Base-by-base conservation (phyloP, 2,888 invertebrate species). In the Crossocerus cetratus region DNA sequence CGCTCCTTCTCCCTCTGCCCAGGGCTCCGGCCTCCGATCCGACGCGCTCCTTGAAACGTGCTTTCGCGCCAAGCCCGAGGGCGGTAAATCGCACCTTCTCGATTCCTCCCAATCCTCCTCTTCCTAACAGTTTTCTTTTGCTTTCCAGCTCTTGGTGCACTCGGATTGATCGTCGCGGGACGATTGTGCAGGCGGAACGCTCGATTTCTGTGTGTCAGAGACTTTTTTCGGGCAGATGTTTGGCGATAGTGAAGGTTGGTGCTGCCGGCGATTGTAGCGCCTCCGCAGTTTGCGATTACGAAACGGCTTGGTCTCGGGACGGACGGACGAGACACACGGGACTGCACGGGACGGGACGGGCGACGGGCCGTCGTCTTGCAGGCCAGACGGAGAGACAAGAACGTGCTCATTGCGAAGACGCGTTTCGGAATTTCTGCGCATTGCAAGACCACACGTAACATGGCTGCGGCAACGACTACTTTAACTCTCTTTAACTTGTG, bases 211-310 rank as follows among this genome's bases (percentile, higher is more conserved):
- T 13, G n/a, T 44, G 4, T 16, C 42, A 16, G 49, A 49, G 8
- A 49, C 74, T 74, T 69, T 43, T 72, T 74, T 68, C 54, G 72
- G 80, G 73, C 74, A 75, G 74, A 80, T 82, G 76, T 82, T 81
- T 78, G 74, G 69, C 63, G 76, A 81, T 74, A 81, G 81, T 42
- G 76, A 74, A 79, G 76, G 79, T 81, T 77, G 81, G 79, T 76
- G 76, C 67, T 81, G 72, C 73, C 77, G 72, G 55, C 73, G 76
- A 78, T 45, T 56, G 74, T 76, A 72, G 81, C 81, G 81, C 81
- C 81, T 53, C 76, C n/a, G 54, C 55, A n/a, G n/a, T 71, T 69
- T 61, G 60, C 58, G 68, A 76, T 74, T 76, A 76, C 65, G 74
- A 74, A 71, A 76, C 67, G 70, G 32, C 32, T 32, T 32, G 32